phyloP scores from a whole-genome alignment of 37 sponge, comb jelly and placozoan species.

The Chondrosia reniformis region DNA sequence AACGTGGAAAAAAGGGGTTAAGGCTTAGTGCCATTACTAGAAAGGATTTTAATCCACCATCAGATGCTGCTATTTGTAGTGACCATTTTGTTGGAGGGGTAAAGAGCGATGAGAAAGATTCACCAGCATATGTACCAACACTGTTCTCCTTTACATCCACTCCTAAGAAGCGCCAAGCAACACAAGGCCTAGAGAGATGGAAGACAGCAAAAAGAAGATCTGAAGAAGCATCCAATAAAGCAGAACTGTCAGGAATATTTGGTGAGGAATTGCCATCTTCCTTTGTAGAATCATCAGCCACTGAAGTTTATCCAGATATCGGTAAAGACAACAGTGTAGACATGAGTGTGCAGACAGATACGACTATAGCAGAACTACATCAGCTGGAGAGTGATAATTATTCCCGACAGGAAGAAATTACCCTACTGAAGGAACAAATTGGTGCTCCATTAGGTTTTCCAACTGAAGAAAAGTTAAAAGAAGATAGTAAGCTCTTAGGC shows the following conservation, averaged over 20 bases:
- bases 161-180: background rate
- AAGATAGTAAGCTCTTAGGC: no score
- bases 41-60: background rate
- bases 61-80: background rate
- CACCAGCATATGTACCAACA: background rate
- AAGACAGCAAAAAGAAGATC: background rate
- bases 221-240: background rate
- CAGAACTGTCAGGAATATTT: no score
- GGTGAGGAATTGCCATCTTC: no score
- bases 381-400: background rate
- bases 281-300: no score
- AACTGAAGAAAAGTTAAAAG: no score
- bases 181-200: background rate
- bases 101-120: background rate
- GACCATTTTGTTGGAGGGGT: conserved; percentile 12
- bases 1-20: background rate
- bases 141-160: background rate
- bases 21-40: conserved; percentile 7
- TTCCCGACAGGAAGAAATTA: background rate
- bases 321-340: no score
- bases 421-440: background rate
- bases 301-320: no score
- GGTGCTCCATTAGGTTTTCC: no score
- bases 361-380: background rate
- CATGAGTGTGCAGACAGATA: background rate